These are phyloP conservation scores for Cyanoderma ruficeps DNA, from an alignment of 2,113 vertebrate species.

Conservation along the genomic window DNA sequence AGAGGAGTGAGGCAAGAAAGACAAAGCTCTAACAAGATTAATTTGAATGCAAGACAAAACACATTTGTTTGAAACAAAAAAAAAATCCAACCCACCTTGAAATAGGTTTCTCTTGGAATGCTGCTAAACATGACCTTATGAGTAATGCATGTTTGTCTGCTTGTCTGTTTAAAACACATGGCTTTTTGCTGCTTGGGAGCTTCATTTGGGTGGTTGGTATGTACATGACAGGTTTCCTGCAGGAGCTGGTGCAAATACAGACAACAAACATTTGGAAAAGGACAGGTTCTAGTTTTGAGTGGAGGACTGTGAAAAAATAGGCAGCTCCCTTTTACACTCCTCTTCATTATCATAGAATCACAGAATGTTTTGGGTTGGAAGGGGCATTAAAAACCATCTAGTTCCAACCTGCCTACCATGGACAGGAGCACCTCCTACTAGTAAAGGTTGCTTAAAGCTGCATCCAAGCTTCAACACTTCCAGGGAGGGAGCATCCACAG, in stretches of 20 bases:
- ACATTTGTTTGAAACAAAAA: not conserved
- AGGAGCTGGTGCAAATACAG: not conserved
- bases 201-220: not conserved
- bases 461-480: not conserved
- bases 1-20: not conserved
- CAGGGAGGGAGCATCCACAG: not conserved
- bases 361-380: not conserved
- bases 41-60: conserved; percentile 55
- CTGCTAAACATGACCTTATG: conserved; percentile 49
- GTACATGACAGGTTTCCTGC: not conserved
- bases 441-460: not conserved
- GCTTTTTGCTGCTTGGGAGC: not conserved
- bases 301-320: not conserved
- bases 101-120: conserved; percentile 52
- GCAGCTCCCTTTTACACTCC: not conserved
- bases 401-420: not conserved
- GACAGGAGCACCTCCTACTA: not conserved
- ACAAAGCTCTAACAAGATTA: not conserved
- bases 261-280: not conserved
- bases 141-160: conserved; percentile 13
- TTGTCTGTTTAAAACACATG: not conserved
- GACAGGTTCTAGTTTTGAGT: not conserved
- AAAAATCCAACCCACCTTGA: not conserved
- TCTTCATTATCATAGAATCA: not conserved
- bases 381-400: not conserved